These are phyloP conservation scores for Pristionchus arcanus DNA, from an alignment of 2,888 invertebrate genomes.

Conservation along the genomic window DNA sequence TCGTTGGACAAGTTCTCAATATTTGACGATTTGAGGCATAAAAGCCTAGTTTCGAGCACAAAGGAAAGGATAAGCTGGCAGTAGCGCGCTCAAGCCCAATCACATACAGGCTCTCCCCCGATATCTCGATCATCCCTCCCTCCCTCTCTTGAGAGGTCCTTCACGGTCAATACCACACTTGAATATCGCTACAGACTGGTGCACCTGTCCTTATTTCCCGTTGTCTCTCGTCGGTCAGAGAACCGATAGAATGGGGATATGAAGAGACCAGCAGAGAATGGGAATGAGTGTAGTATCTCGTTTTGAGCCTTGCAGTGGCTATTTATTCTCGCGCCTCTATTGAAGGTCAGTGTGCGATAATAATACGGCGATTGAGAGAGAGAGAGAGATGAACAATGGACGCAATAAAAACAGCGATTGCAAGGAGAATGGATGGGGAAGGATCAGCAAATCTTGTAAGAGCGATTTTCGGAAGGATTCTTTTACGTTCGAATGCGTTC, in stretches of 20 bases:
- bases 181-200: slow-evolving; percentile 24
- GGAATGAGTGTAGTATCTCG: slow-evolving; percentile 13
- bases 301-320: background rate
- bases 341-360: slow-evolving; percentile 1
- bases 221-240: background rate
- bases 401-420: background rate
- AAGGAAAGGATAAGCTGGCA: background rate
- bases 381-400: background rate
- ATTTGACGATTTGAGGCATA: no score
- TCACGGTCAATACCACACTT: slow-evolving; percentile 45
- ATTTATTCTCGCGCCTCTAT: background rate
- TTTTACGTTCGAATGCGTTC: no score
- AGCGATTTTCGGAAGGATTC: no score
- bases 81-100: background rate
- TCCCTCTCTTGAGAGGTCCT: slow-evolving; percentile 27
- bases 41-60: background rate
- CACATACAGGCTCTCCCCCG: background rate
- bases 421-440: background rate
- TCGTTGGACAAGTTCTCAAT: no score
- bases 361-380: background rate
- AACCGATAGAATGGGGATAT: background rate
- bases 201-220: background rate
- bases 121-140: slow-evolving; percentile 9
- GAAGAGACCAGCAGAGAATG: background rate
- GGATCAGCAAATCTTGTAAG: no score